Evolutionary conservation across 2,888 invertebrate species (phyloP), one percentile per base, ranked within the genome.

Genomic region (Xestobium rufovillosum): DNA sequence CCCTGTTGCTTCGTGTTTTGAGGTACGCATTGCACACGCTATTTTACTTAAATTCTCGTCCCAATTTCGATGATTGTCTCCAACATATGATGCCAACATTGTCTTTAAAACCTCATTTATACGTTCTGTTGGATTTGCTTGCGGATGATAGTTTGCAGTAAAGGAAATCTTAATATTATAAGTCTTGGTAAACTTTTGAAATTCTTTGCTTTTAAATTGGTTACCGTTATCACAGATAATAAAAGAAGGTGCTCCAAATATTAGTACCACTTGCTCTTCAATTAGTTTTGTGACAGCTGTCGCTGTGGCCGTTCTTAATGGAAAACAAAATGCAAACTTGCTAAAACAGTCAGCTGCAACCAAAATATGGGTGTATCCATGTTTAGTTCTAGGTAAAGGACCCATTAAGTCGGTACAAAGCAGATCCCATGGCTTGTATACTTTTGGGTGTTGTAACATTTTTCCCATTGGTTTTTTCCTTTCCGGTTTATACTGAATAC

Each of bases 1-100:
- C 4, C 31, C 31, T 31, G 31, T 31, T 8, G 6, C 6, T 4
- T 31, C 31, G 14, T 31, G 31, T n/a, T 27, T n/a, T 27, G 27
- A 27, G 4, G 27, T 27, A 27, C 27, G 27, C 6, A 27, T 6
- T 8, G 27, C 27, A n/a, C 27, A 27, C 10, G 27, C 6, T 10
- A 27, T 27, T 27, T 27, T 27, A 6, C 10, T 4, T 10, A 27
- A 10, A 27, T 27, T 27, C 4, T 27, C 27, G n/a, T n/a, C n/a
- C n/a, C n/a, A n/a, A n/a, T n/a, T n/a, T n/a, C n/a, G n/a, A n/a
- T n/a, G n/a, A n/a, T n/a, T n/a, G n/a, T n/a, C n/a, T n/a, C n/a
- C n/a, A n/a, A n/a, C n/a, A n/a, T n/a, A n/a, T n/a, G n/a, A 4
- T 10, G 10, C 4, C 12, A 27, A 6, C 27, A 27, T 27, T 6